Percentiles rank a stretch among this genome's conserved stretches.
phyloP scores from a whole-genome alignment of 2,797 vertebrate genomes.

The Bradypodion ventrale region DNA sequence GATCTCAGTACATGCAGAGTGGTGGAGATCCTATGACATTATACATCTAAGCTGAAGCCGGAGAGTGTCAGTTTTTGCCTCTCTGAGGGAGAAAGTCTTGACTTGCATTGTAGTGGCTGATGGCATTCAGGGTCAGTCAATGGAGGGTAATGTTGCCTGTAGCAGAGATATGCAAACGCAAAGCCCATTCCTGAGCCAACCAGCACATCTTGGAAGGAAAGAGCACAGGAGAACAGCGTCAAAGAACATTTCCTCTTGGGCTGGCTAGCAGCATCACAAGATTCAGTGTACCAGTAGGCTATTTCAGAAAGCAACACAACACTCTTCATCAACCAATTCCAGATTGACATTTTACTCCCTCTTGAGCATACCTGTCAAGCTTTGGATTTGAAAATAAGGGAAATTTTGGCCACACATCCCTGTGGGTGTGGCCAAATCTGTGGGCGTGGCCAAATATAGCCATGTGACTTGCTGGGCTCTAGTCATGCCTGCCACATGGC shows the following conservation, averaged over 20 bases:
- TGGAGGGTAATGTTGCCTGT: conserved; percentile 91
- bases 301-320: not conserved
- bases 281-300: not conserved
- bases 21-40: conserved; percentile 40
- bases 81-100: conserved; percentile 63
- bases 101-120: conserved; percentile 78
- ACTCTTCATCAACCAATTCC: no score
- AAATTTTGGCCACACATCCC: no score
- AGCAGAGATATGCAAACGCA: conserved; percentile 86
- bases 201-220: conserved; percentile 82
- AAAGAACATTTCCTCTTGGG: not conserved
- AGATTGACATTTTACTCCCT: no score
- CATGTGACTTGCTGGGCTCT: no score
- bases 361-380: no score
- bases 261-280: not conserved
- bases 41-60: conserved; percentile 83
- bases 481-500: no score
- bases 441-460: no score
- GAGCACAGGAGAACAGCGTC: not conserved
- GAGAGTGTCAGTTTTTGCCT: conserved; percentile 79
- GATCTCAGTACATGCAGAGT: not conserved
- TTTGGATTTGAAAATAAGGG: no score
- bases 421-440: no score
- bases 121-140: conserved; percentile 85
- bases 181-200: conserved; percentile 88